A percentile compares a stretch with the other conserved stretches of the same genome.
These are phyloP conservation scores for Leucophenga maculata DNA, from an alignment of 2,888 invertebrate species.

Conservation along the genomic window DNA sequence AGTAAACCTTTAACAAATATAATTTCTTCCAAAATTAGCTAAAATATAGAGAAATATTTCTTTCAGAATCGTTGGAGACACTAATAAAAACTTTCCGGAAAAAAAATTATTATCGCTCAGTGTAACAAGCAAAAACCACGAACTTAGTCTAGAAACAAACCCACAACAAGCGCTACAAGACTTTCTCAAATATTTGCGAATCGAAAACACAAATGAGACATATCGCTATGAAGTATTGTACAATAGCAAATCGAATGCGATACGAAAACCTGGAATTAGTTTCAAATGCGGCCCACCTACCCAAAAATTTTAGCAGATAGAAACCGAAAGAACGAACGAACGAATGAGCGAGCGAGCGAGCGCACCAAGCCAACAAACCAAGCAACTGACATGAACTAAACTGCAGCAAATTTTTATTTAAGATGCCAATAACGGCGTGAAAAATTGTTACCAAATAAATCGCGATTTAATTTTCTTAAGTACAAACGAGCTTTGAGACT, in stretches of 20 bases:
- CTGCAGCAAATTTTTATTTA: conserved; percentile 14
- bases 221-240: conserved; percentile 29
- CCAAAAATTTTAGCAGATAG: background rate
- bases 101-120: too few species aligned
- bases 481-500: background rate
- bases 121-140: too few species aligned
- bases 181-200: conserved; percentile 44
- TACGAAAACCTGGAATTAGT: background rate
- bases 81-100: too few species aligned
- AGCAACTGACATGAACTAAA: conserved; percentile 8
- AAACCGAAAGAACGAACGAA: too few species aligned
- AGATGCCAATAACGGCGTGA: conserved; percentile 41
- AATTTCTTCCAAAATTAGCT: too few species aligned
- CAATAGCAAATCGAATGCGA: background rate
- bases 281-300: conserved; percentile 18
- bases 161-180: conserved; percentile 52
- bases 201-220: conserved; percentile 37
- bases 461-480: conserved; percentile 39
- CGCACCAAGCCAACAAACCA: background rate
- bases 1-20: too few species aligned
- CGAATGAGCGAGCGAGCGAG: too few species aligned
- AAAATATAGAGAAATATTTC: too few species aligned
- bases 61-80: too few species aligned
- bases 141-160: conserved; percentile 56
- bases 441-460: conserved; percentile 44